Evolutionary conservation across 2,113 vertebrate species (phyloP), one percentile per base, ranked within the genome.

Genomic region (Mesitornis unicolor): DNA sequence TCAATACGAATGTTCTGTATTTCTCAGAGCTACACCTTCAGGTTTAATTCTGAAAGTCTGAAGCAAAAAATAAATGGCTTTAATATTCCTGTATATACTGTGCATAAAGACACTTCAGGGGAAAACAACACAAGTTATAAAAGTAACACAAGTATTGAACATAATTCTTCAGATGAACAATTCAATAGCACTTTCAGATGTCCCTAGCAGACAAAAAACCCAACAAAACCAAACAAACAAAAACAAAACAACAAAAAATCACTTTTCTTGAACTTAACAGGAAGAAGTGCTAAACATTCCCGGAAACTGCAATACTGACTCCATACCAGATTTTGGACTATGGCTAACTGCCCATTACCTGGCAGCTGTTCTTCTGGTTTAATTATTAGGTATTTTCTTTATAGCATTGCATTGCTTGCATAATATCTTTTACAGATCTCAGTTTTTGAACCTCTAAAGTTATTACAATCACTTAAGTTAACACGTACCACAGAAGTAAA

Each of bases 21-120:
- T 93, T 89, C 45, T 85, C 73, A 76, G 47, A 95, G 76, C 21
- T 35, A 56, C 12, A 79, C 24, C 20, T 76, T 76, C 36, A 42
- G 24, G 31, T 26, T 76, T 57, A 79, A 53, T 76, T 87, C 57
- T 57, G 45, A 7, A 85, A 75, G 40, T 51, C 25, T 60, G 25
- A 64, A 71, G 61, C 12, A 56, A 81, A 61, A 16, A 61, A 47
- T n/a, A 43, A 61, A 2, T 3, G 1, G 5, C 12, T 83, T 80
- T 84, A 64, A 50, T 57, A 53, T 45, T 70, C 18, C 35, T 45
- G 20, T 28, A n/a, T 15, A 43, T 19, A 70, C 20, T 65, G 17
- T 25, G 25, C 43, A 74, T n/a, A 74, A 63, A 70, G n/a, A 74
- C 26, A 47, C 2, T 20, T 24, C 2, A 1, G 7, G 6, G 36